These are phyloP conservation scores for Cassiopea xamachana DNA, from an alignment of 30 jellyfish, hydroid and myxozoan species.

Conservation along the genomic window DNA sequence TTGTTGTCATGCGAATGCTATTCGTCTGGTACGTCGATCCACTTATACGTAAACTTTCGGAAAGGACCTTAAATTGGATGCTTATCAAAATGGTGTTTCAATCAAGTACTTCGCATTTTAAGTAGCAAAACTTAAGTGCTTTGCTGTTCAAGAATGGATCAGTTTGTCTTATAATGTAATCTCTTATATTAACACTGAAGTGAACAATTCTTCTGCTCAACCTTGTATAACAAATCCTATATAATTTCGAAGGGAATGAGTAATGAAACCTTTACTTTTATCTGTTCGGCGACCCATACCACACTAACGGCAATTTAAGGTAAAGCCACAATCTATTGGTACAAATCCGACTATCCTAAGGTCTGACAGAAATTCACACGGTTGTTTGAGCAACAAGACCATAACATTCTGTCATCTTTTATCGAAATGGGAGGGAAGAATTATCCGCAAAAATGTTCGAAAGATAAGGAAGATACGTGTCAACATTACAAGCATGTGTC, in stretches of 20 bases:
- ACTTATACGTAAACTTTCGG: conserved; percentile 17
- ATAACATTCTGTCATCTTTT: neutral
- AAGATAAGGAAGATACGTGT: neutral
- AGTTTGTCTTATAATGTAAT: conserved; percentile 48
- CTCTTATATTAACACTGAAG: conserved; percentile 38
- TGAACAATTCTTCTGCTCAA: conserved; percentile 43
- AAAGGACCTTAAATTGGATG: conserved; percentile 29
- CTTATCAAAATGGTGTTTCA: conserved; percentile 27
- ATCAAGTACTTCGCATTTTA: conserved; percentile 22
- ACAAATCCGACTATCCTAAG: conserved; percentile 3
- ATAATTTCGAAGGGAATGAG: conserved; percentile 28
- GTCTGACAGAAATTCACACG: conserved; percentile 9
- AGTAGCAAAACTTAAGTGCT: conserved; percentile 36
- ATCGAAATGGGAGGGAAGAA: neutral
- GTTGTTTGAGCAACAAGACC: neutral
- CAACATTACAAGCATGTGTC: neutral
- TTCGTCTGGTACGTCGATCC: conserved; percentile 33
- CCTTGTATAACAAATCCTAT: conserved; percentile 51
- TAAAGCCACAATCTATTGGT: conserved; percentile 8
- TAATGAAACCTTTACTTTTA: conserved; percentile 34
- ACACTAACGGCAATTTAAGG: conserved; percentile 24
- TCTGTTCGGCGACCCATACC: conserved; percentile 52
- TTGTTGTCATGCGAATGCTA: conserved; percentile 22
- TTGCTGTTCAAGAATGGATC: conserved; percentile 45
- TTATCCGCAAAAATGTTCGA: neutral